Percentiles rank a stretch among this genome's conserved stretches.
Evolutionary conservation across 2,113 vertebrate species (phyloP).

Genomic region (Crotalus helleri): DNA sequence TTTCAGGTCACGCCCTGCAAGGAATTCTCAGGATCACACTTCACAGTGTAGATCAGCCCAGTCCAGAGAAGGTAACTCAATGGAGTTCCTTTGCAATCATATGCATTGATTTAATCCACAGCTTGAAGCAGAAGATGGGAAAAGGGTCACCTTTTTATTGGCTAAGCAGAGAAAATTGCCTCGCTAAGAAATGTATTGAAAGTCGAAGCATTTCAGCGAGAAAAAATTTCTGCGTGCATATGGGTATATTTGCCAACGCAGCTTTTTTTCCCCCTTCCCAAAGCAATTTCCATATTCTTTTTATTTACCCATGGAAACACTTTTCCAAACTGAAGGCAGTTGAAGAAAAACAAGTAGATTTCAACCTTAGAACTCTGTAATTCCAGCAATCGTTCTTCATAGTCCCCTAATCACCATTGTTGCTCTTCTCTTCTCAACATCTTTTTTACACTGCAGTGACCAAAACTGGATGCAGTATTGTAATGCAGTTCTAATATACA

Average conservation of each 20-base stretch:
- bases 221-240: background rate
- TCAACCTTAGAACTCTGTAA: background rate
- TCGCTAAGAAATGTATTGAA: background rate
- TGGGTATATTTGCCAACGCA: background rate
- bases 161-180: background rate
- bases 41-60: background rate
- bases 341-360: background rate
- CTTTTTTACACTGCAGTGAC: no score
- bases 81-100: background rate
- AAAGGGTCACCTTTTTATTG: background rate
- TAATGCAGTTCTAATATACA: background rate
- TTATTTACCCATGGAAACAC: background rate
- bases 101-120: background rate
- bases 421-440: no score
- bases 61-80: background rate
- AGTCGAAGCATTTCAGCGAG: background rate
- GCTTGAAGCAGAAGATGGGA: background rate
- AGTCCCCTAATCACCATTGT: no score
- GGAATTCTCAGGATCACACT: background rate
- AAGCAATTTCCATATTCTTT: background rate
- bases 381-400: no score
- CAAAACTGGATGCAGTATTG: no score
- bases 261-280: background rate
- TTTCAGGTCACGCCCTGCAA: background rate
- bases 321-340: background rate